Evolutionary conservation across 37 sponge, comb jelly and placozoan genomes (phyloP), one percentile per base, ranked within the genome.

Genomic region (Haliclona indistincta): DNA sequence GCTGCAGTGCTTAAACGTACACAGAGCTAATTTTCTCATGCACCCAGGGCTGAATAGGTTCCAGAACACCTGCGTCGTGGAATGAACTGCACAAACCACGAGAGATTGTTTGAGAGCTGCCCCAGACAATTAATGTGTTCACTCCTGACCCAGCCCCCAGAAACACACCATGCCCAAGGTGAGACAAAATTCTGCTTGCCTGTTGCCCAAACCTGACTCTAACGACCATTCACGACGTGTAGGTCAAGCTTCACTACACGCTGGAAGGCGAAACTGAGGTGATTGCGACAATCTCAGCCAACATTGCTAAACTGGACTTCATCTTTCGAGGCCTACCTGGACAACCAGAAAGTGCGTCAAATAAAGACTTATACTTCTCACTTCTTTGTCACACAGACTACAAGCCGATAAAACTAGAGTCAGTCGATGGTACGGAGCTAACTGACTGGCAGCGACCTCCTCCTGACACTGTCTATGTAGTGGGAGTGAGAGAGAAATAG

Each of bases 161-260:
- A 47, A 8, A 17, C 49, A 47, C 49, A 17, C 49, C 49, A 17
- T 47, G 8, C 13, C 49, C 13, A 17, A 47, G 49, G 13, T 17
- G 8, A 47, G 13, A 47, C 13, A 47, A 13, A 47, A 47, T 13
- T 47, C 49, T 47, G 49, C 13, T 47, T 17, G 49, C 49, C 49
- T 47, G 13, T 47, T n/a, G n/a, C n/a, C 49, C 49, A 47, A 17
- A 13, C 49, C 49, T 47, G 13, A n/a, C n/a, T n/a, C n/a, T n/a
- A n/a, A n/a, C n/a, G n/a, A n/a, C n/a, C n/a, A n/a, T n/a, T n/a
- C n/a, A n/a, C n/a, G n/a, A n/a, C n/a, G n/a, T 61, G 3, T 43
- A 89, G 85, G 90, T 89, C 0, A 90, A 83, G 68, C 56, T 90
- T 32, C 90, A 90, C 49, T 90, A 90, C 63, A 81, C 81, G 3